phyloP scores from a whole-genome alignment of 2,113 vertebrate species.

The Ptyas mucosa region DNA sequence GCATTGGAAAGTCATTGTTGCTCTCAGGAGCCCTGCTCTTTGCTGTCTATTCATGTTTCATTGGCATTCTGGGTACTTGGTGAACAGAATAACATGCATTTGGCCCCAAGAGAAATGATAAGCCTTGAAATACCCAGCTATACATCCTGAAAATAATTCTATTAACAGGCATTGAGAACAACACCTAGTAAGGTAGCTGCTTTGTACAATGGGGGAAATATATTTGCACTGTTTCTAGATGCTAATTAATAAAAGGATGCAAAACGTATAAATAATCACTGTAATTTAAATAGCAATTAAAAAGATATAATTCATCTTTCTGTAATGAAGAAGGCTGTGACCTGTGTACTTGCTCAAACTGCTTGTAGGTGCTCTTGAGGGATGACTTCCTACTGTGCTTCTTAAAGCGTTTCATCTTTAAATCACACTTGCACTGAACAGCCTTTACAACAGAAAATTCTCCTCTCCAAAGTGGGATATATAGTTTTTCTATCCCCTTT shows the following conservation, averaged over 20 bases:
- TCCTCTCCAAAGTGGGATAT: not conserved
- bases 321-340: not conserved
- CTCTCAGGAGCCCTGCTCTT: slow-evolving; percentile 21
- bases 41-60: slow-evolving; percentile 34
- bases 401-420: not conserved
- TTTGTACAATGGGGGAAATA: not conserved
- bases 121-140: not conserved
- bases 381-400: not conserved
- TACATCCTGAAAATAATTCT: not conserved
- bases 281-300: not conserved
- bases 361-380: not conserved
- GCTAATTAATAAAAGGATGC: not conserved
- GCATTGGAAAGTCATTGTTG: slow-evolving; percentile 18
- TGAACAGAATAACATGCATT: not conserved
- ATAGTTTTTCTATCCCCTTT: not conserved
- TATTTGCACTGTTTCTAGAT: not conserved
- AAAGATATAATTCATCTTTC: not conserved
- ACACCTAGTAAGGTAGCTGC: not conserved
- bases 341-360: not conserved
- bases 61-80: not conserved
- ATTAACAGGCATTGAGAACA: not conserved
- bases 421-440: not conserved
- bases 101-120: not conserved
- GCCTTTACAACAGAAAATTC: not conserved
- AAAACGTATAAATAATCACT: not conserved